phyloP scores from a whole-genome alignment of 2,888 invertebrate species.

The Colletes collaris region DNA sequence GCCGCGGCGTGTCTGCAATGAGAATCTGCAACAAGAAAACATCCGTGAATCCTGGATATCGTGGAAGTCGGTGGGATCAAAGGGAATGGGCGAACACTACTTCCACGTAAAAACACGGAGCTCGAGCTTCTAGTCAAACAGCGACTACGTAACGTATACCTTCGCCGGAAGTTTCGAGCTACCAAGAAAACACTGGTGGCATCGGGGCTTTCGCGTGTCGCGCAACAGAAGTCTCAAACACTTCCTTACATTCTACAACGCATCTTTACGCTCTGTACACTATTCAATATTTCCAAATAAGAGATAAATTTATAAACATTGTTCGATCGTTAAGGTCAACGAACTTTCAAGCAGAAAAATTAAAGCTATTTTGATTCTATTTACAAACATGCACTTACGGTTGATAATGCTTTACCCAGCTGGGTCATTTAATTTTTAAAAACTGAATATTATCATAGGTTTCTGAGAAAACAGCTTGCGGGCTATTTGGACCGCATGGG shows the following conservation, averaged over 20 bases:
- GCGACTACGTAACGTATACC: constrained; percentile 49
- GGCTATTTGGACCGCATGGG: no score
- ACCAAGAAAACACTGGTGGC: constrained; percentile 61
- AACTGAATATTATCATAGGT: no score
- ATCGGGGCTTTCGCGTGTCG: constrained; percentile 12
- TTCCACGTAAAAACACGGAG: constrained; percentile 59
- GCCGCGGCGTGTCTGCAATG: constrained; percentile 93
- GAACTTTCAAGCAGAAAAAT: no score
- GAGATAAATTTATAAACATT: no score
- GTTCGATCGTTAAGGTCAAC: no score
- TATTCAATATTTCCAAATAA: no score
- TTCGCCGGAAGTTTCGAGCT: constrained; percentile 66
- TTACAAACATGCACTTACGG: no score
- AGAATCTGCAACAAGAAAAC: constrained; percentile 86
- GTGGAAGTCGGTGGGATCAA: constrained; percentile 60
- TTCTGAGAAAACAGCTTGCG: no score
- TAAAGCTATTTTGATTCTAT: no score
- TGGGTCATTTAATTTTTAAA: no score
- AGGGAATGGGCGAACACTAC: constrained; percentile 53
- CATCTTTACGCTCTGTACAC: no score
- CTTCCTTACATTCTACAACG: constrained; percentile 15
- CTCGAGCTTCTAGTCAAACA: constrained; percentile 49
- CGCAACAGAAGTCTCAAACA: constrained; percentile 20
- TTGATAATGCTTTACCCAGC: no score
- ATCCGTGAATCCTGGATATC: constrained; percentile 50